Percentiles rank a stretch among this genome's conserved stretches.
Conservation (phyloP, 1,140 invertebrate species). For the Myzus persicae region DNA sequence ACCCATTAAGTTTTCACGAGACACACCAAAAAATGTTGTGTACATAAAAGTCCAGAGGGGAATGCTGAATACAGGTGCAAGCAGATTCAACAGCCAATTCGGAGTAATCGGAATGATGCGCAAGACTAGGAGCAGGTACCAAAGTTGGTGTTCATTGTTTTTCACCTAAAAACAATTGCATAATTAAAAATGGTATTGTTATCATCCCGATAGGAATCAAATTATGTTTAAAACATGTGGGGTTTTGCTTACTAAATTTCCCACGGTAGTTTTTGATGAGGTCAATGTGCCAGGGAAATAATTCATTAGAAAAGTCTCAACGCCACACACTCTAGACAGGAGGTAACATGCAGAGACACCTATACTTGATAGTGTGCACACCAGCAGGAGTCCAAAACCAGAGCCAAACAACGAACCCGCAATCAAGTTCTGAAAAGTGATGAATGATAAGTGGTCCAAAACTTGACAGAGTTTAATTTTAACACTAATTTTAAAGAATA, state of each 20-base stretch:
- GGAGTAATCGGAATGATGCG: conserved; percentile 39
- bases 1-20: too few relatives aligned
- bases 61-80: conserved; percentile 17
- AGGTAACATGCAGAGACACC: conserved; percentile 32
- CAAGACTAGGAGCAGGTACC: conserved; percentile 36
- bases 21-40: conserved; percentile 50
- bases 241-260: conserved; percentile 40
- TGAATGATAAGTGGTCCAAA: background rate
- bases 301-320: background rate
- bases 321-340: conserved; percentile 7
- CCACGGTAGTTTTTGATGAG: conserved; percentile 15
- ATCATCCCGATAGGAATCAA: background rate
- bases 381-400: background rate
- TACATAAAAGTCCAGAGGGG: conserved; percentile 44
- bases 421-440: conserved; percentile 29
- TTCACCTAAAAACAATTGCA: background rate
- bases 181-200: background rate
- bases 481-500: background rate
- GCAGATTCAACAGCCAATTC: conserved; percentile 38
- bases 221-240: background rate
- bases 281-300: background rate
- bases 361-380: conserved; percentile 30
- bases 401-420: conserved; percentile 46
- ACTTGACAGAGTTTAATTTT: background rate
- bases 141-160: conserved; percentile 38